phyloP scores from a whole-genome alignment of 2,888 invertebrate genomes.

The Diarsia brunnea region DNA sequence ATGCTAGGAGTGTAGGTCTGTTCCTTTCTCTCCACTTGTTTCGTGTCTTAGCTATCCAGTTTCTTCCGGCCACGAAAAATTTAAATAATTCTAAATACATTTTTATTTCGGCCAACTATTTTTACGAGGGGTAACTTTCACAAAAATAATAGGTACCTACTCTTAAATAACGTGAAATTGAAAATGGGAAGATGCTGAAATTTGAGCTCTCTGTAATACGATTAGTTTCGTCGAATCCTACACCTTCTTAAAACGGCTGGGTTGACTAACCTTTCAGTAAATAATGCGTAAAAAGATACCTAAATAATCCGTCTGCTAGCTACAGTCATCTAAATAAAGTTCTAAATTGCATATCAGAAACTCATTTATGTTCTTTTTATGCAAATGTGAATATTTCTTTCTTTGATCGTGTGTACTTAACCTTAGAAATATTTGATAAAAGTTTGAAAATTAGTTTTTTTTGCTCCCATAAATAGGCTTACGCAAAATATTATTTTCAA shows the following conservation, averaged over 20 bases:
- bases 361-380: background rate
- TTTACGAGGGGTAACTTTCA: no score
- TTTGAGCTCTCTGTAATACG: background rate
- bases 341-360: background rate
- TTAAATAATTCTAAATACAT: no score
- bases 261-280: slow-evolving; percentile 5
- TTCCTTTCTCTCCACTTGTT: no score
- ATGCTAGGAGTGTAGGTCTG: no score
- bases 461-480: background rate
- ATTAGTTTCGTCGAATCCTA: background rate
- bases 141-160: background rate
- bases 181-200: background rate
- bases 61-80: no score
- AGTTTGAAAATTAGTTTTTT: slow-evolving; percentile 6
- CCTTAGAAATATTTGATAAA: background rate
- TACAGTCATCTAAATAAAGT: background rate
- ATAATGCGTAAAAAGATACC: background rate
- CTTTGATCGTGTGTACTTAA: background rate
- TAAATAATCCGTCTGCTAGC: background rate
- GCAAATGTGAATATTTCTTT: background rate
- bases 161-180: background rate
- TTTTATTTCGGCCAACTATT: no score
- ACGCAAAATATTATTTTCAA: slow-evolving; percentile 3
- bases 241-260: background rate
- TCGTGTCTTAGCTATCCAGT: no score